Percentiles rank a stretch among this genome's conserved stretches.
phyloP scores from a whole-genome alignment of 2,113 vertebrate species.

The Aldabrachelys gigantea region DNA sequence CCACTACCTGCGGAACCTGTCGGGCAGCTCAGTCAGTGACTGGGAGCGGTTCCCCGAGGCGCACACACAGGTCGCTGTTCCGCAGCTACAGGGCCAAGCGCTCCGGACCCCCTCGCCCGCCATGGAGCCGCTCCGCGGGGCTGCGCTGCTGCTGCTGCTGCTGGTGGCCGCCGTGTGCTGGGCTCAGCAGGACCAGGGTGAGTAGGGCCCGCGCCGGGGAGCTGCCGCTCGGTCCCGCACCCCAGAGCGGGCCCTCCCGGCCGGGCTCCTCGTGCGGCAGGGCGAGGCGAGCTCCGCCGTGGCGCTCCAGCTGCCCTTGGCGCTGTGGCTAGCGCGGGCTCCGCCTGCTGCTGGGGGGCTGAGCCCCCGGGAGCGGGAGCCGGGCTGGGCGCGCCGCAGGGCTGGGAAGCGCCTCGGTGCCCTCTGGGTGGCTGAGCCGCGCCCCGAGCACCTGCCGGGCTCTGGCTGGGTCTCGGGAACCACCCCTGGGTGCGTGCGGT shows the following conservation, averaged over 20 bases:
- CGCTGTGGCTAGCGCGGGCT: not conserved
- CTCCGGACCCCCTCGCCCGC: not conserved
- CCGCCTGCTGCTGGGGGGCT: no score
- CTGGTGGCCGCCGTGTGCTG: not conserved
- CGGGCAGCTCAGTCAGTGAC: constrained; percentile 11
- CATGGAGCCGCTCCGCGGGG: constrained; percentile 27
- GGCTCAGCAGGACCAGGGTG: not conserved
- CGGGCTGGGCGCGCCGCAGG: no score
- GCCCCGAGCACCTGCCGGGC: no score
- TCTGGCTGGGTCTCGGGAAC: no score
- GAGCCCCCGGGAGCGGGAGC: no score
- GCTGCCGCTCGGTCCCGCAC: no score
- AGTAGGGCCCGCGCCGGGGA: not conserved
- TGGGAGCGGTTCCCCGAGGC: not conserved
- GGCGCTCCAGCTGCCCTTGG: not conserved
- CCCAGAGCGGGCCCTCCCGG: not conserved
- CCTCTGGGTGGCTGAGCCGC: no score
- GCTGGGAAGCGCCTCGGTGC: no score
- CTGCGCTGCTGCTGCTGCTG: not conserved
- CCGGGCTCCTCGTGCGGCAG: no score
- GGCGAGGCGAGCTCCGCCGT: not conserved
- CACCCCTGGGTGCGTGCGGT: no score
- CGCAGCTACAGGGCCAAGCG: not conserved
- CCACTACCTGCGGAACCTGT: constrained; percentile 66
- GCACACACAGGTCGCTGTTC: not conserved